These are phyloP conservation scores for Apoderus coryli DNA, from an alignment of 2,888 invertebrate species.

Conservation along the genomic window DNA sequence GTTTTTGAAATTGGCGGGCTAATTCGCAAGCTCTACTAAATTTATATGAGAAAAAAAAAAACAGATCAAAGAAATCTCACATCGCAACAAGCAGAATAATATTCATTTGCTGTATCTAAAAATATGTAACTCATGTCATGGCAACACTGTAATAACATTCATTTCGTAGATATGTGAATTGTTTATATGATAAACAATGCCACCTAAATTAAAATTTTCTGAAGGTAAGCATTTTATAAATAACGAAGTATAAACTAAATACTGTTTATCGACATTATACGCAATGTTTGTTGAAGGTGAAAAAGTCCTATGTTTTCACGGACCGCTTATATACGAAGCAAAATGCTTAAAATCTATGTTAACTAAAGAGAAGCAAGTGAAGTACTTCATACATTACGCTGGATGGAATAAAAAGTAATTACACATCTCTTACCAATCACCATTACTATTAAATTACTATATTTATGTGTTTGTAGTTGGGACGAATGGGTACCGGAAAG, in stretches of 20 bases:
- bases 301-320: constrained; percentile 89
- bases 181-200: too few species aligned
- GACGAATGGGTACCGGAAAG: constrained; percentile 88
- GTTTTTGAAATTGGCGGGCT: too few species aligned
- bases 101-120: too few species aligned
- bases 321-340: constrained; percentile 90
- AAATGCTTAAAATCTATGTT: constrained; percentile 79
- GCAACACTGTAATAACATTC: too few species aligned
- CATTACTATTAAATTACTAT: neutral
- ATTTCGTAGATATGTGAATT: too few species aligned
- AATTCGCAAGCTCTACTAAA: too few species aligned
- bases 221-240: constrained; percentile 19
- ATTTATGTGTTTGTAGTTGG: constrained; percentile 44
- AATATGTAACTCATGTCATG: too few species aligned
- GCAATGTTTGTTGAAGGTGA: constrained; percentile 53
- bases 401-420: constrained; percentile 96
- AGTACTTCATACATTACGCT: constrained; percentile 91
- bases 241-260: too few species aligned
- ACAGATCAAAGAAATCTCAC: too few species aligned
- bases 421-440: constrained; percentile 3
- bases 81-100: too few species aligned
- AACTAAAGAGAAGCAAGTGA: constrained; percentile 72
- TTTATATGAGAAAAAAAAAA: too few species aligned
- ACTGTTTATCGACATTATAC: too few species aligned
- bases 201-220: constrained; percentile 26